phyloP scores from a whole-genome alignment of 2,113 vertebrate genomes.

The Neomonachus schauinslandi region DNA sequence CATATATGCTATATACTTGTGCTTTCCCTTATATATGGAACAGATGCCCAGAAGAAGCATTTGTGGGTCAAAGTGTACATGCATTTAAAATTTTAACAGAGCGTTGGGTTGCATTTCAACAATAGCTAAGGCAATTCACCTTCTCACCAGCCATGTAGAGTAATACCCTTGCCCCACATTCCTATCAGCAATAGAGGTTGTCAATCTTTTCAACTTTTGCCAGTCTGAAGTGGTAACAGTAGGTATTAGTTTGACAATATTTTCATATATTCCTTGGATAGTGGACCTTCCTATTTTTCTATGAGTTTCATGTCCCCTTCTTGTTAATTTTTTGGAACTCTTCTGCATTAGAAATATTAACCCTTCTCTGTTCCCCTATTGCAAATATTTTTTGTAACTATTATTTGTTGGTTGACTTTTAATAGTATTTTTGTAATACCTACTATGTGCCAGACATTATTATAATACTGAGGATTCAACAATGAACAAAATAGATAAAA shows the following conservation, averaged over 20 bases:
- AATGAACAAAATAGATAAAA: background rate
- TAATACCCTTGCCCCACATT: background rate
- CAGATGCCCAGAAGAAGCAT: background rate
- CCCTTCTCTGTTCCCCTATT: background rate
- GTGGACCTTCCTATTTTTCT: background rate
- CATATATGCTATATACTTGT: background rate
- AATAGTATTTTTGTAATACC: background rate
- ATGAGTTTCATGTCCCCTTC: background rate
- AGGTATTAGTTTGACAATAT: background rate
- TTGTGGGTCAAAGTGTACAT: constrained; percentile 13
- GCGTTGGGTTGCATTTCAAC: background rate
- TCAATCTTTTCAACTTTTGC: background rate
- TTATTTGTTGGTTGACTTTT: background rate
- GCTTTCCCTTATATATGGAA: background rate
- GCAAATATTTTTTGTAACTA: background rate
- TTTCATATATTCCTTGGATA: background rate
- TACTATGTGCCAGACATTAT: background rate
- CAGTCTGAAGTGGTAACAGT: background rate
- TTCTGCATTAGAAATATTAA: constrained; percentile 31
- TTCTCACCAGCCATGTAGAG: background rate
- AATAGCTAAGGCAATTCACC: background rate
- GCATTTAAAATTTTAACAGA: constrained; percentile 2
- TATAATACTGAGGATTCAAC: background rate
- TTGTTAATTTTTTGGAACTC: background rate
- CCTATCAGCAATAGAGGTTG: background rate